Evolutionary conservation across 2,888 invertebrate species (phyloP).

Genomic region (Zeuzera pyrina): DNA sequence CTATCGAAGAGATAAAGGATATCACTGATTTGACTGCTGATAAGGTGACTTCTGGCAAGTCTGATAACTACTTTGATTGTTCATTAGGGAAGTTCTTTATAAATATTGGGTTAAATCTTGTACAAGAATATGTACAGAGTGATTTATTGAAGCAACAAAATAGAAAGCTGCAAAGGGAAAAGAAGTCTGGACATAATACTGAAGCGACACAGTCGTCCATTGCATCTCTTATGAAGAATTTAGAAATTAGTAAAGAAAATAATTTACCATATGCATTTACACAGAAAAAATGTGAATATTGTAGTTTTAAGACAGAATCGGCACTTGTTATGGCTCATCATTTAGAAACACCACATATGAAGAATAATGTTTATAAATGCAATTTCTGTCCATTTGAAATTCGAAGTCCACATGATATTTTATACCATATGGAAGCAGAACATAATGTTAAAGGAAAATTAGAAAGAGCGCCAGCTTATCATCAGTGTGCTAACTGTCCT

Average conservation of each 20-base stretch:
- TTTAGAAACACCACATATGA: conserved; percentile 93
- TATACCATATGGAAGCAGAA: conserved; percentile 92
- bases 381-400: conserved; percentile 88
- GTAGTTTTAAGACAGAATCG: conserved; percentile 92
- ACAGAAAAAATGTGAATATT: conserved; percentile 88
- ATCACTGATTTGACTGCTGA: conserved; percentile 44
- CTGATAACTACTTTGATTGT: conserved; percentile 86
- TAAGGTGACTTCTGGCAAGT: conserved; percentile 50
- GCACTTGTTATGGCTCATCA: conserved; percentile 87
- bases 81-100: conserved; percentile 92
- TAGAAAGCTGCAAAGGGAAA: conserved; percentile 83
- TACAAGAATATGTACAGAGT: conserved; percentile 94
- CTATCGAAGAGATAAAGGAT: conserved; percentile 63
- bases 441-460: conserved; percentile 88
- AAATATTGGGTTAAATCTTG: conserved; percentile 91
- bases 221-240: conserved; percentile 85
- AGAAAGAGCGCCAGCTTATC: conserved; percentile 88
- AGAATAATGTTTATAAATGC: conserved; percentile 88
- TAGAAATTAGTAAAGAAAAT: conserved; percentile 89
- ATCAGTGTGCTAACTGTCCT: conserved; percentile 94
- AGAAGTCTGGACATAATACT: conserved; percentile 73
- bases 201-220: conserved; percentile 84
- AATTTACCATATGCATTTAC: conserved; percentile 85
- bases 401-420: conserved; percentile 88
- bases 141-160: conserved; percentile 91